Percentiles rank a stretch among this genome's conserved stretches.
These are phyloP conservation scores for Chaetodon auriga DNA, from an alignment of 2,113 vertebrate genomes.

Conservation along the genomic window DNA sequence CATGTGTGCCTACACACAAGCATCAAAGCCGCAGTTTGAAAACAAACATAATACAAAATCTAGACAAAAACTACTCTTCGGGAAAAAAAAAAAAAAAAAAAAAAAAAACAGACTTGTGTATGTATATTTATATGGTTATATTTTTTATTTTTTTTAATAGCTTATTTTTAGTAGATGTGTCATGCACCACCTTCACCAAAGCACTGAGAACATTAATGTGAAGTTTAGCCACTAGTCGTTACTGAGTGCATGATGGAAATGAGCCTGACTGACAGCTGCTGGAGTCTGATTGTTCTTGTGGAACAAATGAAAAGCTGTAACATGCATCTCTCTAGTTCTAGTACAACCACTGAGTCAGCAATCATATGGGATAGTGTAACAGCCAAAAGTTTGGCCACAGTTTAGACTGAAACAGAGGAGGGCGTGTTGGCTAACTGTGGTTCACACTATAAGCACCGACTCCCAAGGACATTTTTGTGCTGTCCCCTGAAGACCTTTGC, in stretches of 20 bases:
- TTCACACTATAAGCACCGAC: not conserved
- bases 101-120: too few species aligned
- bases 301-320: not conserved
- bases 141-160: too few species aligned
- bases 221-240: not conserved
- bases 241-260: not conserved
- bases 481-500: not conserved
- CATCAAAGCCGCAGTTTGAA: slow-evolving; percentile 9
- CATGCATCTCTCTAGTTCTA: not conserved
- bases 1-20: slow-evolving; percentile 33
- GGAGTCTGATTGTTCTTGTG: too few species aligned
- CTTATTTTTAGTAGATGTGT: too few species aligned
- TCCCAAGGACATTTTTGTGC: not conserved
- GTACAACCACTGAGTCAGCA: slow-evolving; percentile 13
- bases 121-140: too few species aligned
- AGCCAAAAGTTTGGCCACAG: not conserved
- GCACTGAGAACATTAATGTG: not conserved
- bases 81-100: too few species aligned
- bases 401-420: not conserved
- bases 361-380: not conserved
- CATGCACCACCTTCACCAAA: too few species aligned
- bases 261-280: not conserved
- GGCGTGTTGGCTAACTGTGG: not conserved
- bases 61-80: not conserved
- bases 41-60: slow-evolving; percentile 6